Evolutionary conservation across 2,888 invertebrate species (phyloP).

Genomic region (Agelastica alni): DNA sequence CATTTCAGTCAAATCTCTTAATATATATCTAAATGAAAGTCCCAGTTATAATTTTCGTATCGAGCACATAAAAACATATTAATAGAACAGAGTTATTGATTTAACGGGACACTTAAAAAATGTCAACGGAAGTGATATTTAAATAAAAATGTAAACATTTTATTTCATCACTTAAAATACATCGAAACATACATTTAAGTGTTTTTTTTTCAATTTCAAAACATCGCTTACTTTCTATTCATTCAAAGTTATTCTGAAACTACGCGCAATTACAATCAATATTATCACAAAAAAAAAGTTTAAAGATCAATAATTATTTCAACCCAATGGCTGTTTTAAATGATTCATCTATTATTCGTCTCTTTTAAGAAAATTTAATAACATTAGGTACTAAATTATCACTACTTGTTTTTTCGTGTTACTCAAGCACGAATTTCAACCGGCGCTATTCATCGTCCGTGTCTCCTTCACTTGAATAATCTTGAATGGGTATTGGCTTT

Average conservation of each 20-base stretch:
- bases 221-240: too few relatives aligned
- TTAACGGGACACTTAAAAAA: too few relatives aligned
- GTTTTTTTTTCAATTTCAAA: too few relatives aligned
- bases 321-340: conserved; percentile 7
- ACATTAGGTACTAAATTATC: conserved; percentile 40
- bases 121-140: too few relatives aligned
- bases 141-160: background rate
- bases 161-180: background rate
- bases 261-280: background rate
- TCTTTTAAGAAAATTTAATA: conserved; percentile 29
- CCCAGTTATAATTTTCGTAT: too few relatives aligned
- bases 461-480: conserved; percentile 87
- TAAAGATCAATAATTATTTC: conserved; percentile 17
- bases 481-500: conserved; percentile 66
- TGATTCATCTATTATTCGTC: conserved; percentile 28
- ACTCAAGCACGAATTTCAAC: conserved; percentile 40
- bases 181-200: background rate
- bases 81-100: too few relatives aligned
- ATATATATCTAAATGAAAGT: too few relatives aligned
- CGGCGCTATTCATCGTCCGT: conserved; percentile 84
- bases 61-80: too few relatives aligned
- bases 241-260: too few relatives aligned
- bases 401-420: conserved; percentile 40
- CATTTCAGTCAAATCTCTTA: too few relatives aligned
- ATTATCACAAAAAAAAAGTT: background rate